phyloP scores from a whole-genome alignment of 2,888 invertebrate genomes.

The Lasioglossum zephyrum region DNA sequence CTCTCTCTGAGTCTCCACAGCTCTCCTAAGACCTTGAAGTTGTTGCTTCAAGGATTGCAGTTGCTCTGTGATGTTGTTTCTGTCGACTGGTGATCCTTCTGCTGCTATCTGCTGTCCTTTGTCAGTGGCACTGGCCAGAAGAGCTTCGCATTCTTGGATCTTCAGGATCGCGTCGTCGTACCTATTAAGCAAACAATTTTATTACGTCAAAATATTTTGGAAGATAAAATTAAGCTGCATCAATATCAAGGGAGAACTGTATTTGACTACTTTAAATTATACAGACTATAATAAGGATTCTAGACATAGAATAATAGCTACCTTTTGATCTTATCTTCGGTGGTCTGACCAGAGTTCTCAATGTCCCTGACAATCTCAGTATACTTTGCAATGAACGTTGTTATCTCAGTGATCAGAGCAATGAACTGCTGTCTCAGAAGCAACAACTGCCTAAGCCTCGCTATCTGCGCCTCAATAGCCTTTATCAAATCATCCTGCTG shows the following conservation, averaged over 20 bases:
- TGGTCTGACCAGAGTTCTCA: conserved; percentile 92
- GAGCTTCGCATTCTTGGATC: conserved; percentile 95
- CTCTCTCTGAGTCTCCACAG: conserved; percentile 94
- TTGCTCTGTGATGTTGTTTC: conserved; percentile 94
- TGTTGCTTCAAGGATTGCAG: conserved; percentile 94
- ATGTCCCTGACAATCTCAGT: conserved; percentile 94
- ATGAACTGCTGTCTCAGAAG: conserved; percentile 95
- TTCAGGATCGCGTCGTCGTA: conserved; percentile 94
- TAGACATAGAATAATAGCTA: conserved; percentile 16
- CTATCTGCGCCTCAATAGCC: conserved; percentile 94
- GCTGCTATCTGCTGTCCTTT: conserved; percentile 97
- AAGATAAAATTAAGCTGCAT: neutral
- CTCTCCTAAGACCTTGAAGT: conserved; percentile 90
- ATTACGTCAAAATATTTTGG: neutral
- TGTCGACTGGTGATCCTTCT: conserved; percentile 94
- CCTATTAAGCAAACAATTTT: conserved; percentile 29
- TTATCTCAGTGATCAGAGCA: conserved; percentile 93
- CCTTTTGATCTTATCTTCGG: conserved; percentile 94
- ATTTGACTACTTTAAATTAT: no score
- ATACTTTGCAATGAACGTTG: conserved; percentile 94
- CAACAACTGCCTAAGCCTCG: conserved; percentile 91
- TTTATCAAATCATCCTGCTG: conserved; percentile 95
- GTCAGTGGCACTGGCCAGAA: conserved; percentile 93
- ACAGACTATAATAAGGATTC: neutral
- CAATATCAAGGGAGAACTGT: no score